Base-by-base conservation (phyloP, 2,888 invertebrate genomes). In the Drosophila sordidapex region DNA sequence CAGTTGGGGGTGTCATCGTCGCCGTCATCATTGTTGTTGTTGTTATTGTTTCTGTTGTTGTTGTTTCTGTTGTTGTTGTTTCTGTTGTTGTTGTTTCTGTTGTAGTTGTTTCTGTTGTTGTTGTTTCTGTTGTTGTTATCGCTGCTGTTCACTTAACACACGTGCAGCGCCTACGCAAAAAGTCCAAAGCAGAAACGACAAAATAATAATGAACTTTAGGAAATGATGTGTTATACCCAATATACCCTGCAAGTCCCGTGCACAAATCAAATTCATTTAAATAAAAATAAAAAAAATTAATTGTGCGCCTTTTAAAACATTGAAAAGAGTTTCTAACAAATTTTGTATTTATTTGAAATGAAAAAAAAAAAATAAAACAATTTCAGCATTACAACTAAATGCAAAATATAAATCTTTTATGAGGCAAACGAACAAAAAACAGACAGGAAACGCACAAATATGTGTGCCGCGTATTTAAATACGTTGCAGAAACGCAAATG, bases 81-180 rank as follows among this genome's bases (percentile, higher is more conserved):
- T 31, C 31, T 31, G 31, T 8, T 2, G 51, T 25, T 48, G 66
- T 38, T 38, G 38, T 60, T 38, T 0, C 0, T 31, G 31, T 8
- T 8, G 64, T 31, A 4, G 31, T 31, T 52, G 51, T 29, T 31
- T 31, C 31, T 31, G 31, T 8, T 2, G 51, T 25, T 48, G 66
- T 38, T 38, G 38, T 60, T 38, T 0, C 0, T 33, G 48, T 51
- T 68, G 38, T 51, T 60, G 63, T 18, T 68, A 36, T n/a, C 48
- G 27, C 56, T 58, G 57, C 53, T 63, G 60, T 69, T 74, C 43
- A 64, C 61, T 65, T 65, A 10, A 3, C 74, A 82, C 82, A 83
- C 83, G 87, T 83, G 83, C 87, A 87, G 82, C 75, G 83, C 84
- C 83, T 86, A 87, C 87, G 73, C 82, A 85, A 79, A 64, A 59